Percentiles rank a stretch among this genome's conserved stretches.
phyloP scores from a whole-genome alignment of 2,888 invertebrate species.

The Phyllotreta cruciferae region DNA sequence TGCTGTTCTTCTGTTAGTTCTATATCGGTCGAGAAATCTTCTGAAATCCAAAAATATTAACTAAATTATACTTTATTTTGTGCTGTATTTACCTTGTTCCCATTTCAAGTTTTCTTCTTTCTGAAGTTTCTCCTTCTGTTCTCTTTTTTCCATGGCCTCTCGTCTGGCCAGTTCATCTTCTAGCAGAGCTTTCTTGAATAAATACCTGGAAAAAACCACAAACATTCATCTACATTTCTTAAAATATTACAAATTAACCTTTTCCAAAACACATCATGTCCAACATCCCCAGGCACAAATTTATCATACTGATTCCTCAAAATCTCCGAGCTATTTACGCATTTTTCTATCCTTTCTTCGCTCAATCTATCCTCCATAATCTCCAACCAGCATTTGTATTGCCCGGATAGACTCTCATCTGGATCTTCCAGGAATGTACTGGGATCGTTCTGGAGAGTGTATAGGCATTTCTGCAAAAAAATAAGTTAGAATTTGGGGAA shows the following conservation, averaged over 20 bases:
- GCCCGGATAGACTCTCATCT: constrained; percentile 62
- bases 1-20: constrained; percentile 77
- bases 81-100: constrained; percentile 59
- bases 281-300: constrained; percentile 75
- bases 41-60: constrained; percentile 55
- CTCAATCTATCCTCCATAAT: constrained; percentile 64
- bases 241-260: constrained; percentile 58
- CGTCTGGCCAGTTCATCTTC: constrained; percentile 77
- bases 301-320: constrained; percentile 61
- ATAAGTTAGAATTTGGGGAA: not conserved
- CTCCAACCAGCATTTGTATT: constrained; percentile 68
- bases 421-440: constrained; percentile 78
- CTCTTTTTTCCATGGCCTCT: constrained; percentile 65
- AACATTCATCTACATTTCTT: too few relatives aligned
- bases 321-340: constrained; percentile 65
- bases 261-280: constrained; percentile 81
- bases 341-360: constrained; percentile 67
- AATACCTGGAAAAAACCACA: constrained; percentile 60
- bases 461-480: constrained; percentile 66
- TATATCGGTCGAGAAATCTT: constrained; percentile 70
- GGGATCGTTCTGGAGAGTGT: constrained; percentile 74
- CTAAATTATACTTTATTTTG: not conserved
- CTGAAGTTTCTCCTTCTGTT: constrained; percentile 60
- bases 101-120: constrained; percentile 60
- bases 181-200: constrained; percentile 81